phyloP scores from a whole-genome alignment of 2,797 vertebrate genomes.

The Gadopsis marmoratus region DNA sequence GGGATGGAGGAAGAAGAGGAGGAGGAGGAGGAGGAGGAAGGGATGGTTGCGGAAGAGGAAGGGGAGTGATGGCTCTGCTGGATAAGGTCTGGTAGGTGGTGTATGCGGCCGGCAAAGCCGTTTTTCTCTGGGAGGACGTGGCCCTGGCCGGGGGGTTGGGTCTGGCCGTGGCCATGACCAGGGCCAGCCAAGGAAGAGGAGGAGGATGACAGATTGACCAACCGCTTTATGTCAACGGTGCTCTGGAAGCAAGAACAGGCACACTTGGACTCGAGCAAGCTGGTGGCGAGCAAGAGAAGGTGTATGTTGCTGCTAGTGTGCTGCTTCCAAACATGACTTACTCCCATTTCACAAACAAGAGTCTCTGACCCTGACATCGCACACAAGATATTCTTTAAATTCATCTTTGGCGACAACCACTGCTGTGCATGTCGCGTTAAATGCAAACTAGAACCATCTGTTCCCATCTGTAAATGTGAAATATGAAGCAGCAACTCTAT shows the following conservation, averaged over 20 bases:
- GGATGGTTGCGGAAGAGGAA: conserved; percentile 93
- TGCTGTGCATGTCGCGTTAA: conserved; percentile 1
- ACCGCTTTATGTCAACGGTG: conserved; percentile 94
- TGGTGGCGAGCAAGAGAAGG: conserved; percentile 43
- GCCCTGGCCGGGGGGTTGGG: conserved; percentile 83
- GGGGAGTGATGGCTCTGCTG: conserved; percentile 99
- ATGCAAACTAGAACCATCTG: conserved; percentile 16
- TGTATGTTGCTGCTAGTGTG: conserved; percentile 9
- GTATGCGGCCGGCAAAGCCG: conserved; percentile 95
- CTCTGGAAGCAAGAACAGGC: conserved; percentile 99
- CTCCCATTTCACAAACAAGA: neutral
- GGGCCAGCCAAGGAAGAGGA: conserved; percentile 65
- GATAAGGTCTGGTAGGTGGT: conserved; percentile 99
- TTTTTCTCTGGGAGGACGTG: conserved; percentile 95
- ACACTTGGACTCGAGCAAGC: conserved; percentile 89
- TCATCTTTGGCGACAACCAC: neutral
- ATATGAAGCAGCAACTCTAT: conserved; percentile 8
- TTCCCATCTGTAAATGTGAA: conserved; percentile 2
- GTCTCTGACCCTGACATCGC: neutral
- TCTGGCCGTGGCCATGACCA: conserved; percentile 64
- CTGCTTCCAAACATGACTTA: conserved; percentile 5
- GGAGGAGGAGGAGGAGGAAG: conserved; percentile 93
- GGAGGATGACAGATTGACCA: conserved; percentile 71
- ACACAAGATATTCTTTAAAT: neutral
- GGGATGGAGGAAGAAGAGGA: conserved; percentile 90